Percentiles rank a stretch among this genome's conserved stretches.
Evolutionary conservation across 2,888 invertebrate species (phyloP).

Genomic region (Nesidiocoris tenuis): DNA sequence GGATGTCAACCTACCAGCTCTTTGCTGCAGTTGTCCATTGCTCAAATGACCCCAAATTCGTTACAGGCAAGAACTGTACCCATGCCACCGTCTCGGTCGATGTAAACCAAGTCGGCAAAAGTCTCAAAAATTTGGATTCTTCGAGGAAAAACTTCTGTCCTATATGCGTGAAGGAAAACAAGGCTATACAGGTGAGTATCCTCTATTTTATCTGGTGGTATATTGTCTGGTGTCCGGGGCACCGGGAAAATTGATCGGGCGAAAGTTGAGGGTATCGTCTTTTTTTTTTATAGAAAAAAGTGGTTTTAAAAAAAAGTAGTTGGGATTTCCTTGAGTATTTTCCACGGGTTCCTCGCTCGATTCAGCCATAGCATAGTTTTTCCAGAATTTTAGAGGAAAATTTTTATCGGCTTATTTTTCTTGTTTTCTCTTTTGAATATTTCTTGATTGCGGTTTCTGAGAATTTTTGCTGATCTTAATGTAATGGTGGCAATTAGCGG

Average conservation of each 20-base stretch:
- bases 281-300: too few relatives aligned
- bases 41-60: too few relatives aligned
- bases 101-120: constrained; percentile 24
- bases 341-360: background rate
- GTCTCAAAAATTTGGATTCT: constrained; percentile 19
- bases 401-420: too few relatives aligned
- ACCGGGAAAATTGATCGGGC: background rate
- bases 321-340: background rate
- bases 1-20: too few relatives aligned
- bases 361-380: background rate
- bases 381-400: too few relatives aligned
- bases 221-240: background rate
- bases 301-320: too few relatives aligned
- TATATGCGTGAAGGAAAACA: constrained; percentile 27
- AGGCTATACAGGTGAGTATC: constrained; percentile 11
- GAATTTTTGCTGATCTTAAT: too few relatives aligned
- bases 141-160: constrained; percentile 26
- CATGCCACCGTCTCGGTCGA: constrained; percentile 9
- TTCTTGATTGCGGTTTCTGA: too few relatives aligned
- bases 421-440: background rate
- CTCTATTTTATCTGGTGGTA: too few relatives aligned
- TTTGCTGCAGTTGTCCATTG: too few relatives aligned
- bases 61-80: constrained; percentile 1
- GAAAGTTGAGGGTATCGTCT: background rate
- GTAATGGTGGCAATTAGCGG: too few relatives aligned